phyloP scores from a whole-genome alignment of 2,797 vertebrate species.

The Carduelis carduelis region DNA sequence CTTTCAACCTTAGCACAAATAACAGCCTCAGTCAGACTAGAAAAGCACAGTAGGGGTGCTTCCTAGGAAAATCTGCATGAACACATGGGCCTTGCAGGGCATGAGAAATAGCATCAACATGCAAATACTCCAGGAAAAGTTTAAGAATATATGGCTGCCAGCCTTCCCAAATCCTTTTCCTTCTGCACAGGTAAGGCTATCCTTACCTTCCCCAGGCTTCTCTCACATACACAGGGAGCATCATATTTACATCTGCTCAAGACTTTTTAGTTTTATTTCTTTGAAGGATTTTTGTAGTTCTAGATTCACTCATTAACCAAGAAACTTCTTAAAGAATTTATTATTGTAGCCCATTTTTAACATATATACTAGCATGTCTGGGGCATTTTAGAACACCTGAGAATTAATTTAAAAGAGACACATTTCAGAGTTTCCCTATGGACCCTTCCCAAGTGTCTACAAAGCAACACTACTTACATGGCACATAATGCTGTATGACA shows the following conservation, averaged over 20 bases:
- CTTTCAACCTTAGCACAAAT: background rate
- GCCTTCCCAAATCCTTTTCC: background rate
- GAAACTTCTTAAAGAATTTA: background rate
- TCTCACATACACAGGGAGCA: background rate
- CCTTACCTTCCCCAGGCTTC: background rate
- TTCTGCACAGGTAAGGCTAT: background rate
- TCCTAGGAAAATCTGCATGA: background rate
- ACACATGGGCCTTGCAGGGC: background rate
- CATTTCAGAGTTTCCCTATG: background rate
- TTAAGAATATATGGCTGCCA: background rate
- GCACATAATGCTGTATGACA: fast-evolving
- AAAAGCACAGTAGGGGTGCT: background rate
- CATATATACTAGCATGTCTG: background rate
- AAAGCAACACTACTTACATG: background rate
- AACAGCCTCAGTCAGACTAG: background rate
- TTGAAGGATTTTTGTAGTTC: background rate
- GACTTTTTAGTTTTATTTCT: background rate
- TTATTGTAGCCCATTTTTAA: background rate
- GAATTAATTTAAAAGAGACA: background rate
- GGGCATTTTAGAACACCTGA: background rate
- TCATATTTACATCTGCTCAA: background rate
- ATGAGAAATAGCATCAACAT: background rate
- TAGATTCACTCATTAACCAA: background rate
- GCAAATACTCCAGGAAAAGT: background rate
- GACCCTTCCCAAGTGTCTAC: background rate